phyloP scores from a whole-genome alignment of 2,113 vertebrate species.

The Oreocharis arfaki region DNA sequence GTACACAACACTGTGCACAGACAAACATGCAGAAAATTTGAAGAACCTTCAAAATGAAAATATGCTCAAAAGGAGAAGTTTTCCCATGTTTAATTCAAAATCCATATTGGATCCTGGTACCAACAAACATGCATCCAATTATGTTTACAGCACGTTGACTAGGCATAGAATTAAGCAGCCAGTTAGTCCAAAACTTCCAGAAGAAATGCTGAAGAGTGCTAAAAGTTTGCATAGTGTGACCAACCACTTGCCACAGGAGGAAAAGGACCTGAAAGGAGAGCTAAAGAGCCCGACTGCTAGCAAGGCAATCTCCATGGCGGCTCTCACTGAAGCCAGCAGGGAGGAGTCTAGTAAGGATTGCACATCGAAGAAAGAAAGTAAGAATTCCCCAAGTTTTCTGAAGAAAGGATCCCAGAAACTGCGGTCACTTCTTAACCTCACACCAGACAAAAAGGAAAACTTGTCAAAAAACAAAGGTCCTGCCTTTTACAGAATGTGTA shows the following conservation, averaged over 20 bases:
- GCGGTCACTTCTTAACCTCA: slow-evolving; percentile 84
- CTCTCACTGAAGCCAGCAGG: slow-evolving; percentile 66
- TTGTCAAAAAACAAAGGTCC: slow-evolving; percentile 73
- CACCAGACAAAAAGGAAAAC: slow-evolving; percentile 82
- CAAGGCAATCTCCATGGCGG: slow-evolving; percentile 80
- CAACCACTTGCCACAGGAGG: slow-evolving; percentile 71
- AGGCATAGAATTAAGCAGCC: slow-evolving; percentile 71
- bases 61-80: slow-evolving; percentile 85
- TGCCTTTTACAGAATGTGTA: slow-evolving; percentile 75
- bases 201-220: slow-evolving; percentile 56
- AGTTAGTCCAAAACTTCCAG: slow-evolving; percentile 54
- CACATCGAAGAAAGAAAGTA: slow-evolving; percentile 68
- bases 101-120: slow-evolving; percentile 66
- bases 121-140: slow-evolving; percentile 66
- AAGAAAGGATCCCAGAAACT: slow-evolving; percentile 86
- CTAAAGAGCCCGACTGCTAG: slow-evolving; percentile 57
- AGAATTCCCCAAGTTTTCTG: slow-evolving; percentile 77
- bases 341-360: slow-evolving; percentile 70
- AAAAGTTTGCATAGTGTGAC: slow-evolving; percentile 71
- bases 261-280: slow-evolving; percentile 67
- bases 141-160: slow-evolving; percentile 77
- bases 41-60: slow-evolving; percentile 74
- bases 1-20: slow-evolving; percentile 71
- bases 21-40: slow-evolving; percentile 56
- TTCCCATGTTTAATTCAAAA: slow-evolving; percentile 82